Evolutionary conservation across 2,797 vertebrate species (phyloP).

Genomic region (Chelidonichthys spinosus): DNA sequence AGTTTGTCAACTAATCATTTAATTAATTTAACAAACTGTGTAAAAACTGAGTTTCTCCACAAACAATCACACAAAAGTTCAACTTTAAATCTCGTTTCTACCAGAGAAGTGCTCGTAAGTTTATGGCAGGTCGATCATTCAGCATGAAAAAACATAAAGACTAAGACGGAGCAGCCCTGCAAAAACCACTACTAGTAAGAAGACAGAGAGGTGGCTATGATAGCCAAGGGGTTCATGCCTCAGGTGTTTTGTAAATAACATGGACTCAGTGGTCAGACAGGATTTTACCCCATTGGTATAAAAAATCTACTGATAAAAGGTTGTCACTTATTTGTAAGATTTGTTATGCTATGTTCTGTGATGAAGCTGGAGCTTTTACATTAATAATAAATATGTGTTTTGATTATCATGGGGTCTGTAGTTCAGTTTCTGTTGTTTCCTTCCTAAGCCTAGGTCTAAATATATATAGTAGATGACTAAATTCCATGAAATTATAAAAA

Average conservation of each 20-base stretch:
- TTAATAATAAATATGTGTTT: neutral
- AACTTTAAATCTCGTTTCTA: neutral
- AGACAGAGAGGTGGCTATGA: neutral
- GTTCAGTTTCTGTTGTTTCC: neutral
- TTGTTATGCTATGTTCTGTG: constrained; percentile 1
- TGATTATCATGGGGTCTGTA: neutral
- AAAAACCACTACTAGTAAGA: neutral
- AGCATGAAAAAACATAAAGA: neutral
- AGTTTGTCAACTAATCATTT: neutral
- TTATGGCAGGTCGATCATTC: neutral
- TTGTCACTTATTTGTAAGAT: neutral
- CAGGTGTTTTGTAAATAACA: neutral
- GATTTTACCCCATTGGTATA: neutral
- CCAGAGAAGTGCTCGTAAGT: neutral
- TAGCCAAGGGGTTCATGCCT: neutral
- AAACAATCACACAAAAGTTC: neutral
- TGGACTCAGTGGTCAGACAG: neutral
- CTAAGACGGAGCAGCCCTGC: too few species aligned
- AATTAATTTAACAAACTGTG: neutral
- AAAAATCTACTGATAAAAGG: neutral
- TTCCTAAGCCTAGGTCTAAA: neutral
- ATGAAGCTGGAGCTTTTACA: neutral
- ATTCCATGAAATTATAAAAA: neutral
- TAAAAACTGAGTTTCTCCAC: neutral
- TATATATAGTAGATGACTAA: neutral